Percentiles rank a stretch among this genome's conserved stretches.
phyloP scores from a whole-genome alignment of 2,888 invertebrate genomes.

The Drosophila recens region DNA sequence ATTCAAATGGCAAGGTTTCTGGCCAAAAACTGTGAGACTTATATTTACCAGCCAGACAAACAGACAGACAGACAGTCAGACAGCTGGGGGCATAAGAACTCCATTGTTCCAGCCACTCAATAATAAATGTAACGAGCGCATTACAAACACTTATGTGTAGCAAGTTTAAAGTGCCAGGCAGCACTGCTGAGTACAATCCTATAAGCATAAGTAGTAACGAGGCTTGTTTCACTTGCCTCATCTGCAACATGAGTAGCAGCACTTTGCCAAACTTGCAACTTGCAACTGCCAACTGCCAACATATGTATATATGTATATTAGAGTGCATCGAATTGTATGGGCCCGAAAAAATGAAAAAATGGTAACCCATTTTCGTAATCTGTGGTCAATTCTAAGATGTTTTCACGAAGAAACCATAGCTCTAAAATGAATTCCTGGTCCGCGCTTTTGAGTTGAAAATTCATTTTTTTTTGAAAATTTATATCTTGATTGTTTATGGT shows the following conservation, averaged over 20 bases:
- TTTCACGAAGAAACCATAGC: no score
- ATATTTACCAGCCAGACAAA: conserved; percentile 29
- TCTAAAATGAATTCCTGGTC: no score
- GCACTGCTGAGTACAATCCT: conserved; percentile 25
- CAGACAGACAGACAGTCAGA: conserved; percentile 34
- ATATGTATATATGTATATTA: conserved; percentile 22
- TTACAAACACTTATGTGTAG: conserved; percentile 75
- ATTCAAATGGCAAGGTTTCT: conserved; percentile 63
- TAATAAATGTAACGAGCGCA: conserved; percentile 78
- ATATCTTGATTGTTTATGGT: no score
- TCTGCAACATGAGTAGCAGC: conserved; percentile 20
- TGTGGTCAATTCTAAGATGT: no score
- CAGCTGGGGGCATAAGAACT: conserved; percentile 18
- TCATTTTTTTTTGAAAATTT: no score
- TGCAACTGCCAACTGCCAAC: conserved; percentile 30
- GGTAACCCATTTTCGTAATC: no score
- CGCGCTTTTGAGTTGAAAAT: no score
- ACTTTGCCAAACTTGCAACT: conserved; percentile 31
- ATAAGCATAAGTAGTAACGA: conserved; percentile 41
- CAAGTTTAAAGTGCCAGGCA: conserved; percentile 69
- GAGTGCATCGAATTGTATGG: no score
- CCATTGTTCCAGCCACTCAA: conserved; percentile 69
- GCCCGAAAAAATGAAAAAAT: no score
- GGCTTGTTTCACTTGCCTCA: conserved; percentile 29
- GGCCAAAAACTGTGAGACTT: conserved; percentile 39